Evolutionary conservation across 2,888 invertebrate genomes (phyloP), one percentile per base, ranked within the genome.

Genomic region (Hemicrepidius hirtus): DNA sequence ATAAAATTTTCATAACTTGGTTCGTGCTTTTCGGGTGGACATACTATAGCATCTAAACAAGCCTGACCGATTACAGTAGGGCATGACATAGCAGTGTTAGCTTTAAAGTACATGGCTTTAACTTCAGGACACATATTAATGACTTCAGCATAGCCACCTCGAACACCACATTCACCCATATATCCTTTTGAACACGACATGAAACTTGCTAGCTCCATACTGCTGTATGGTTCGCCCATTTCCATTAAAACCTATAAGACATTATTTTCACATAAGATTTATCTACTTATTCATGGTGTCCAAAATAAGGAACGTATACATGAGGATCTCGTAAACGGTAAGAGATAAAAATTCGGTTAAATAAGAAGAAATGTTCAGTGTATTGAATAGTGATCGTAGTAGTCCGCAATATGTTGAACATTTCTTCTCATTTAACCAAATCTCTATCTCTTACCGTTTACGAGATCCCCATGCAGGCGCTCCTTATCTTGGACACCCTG

Each of bases 101-200:
- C 90, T 82, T 94, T 93, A 64, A 90, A 84, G 68, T 92, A 86
- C 82, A 91, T 87, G 9, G 88, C 88, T 84, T 88, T 89, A 0
- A 93, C 93, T 44, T 89, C 88, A 6, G 91, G 89, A 80, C 93
- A 91, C 80, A 94, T 84, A 82, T 94, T 94, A 5, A 92, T 83
- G 9, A 92, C 86, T 84, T 94, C 94, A 50, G 88, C 88, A 80
- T 93, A 94, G 12, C 93, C 94, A 50, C 71, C 93, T 50, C 93
- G 88, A 64, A 92, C 86, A 59, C 93, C 93, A 83, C 93, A 93
- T 80, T 92, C 92, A 50, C 87, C 89, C 87, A 89, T 88, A 78
- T 87, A 89, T 20, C 89, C 93, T 87, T 94, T 94, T 0, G 93
- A 93, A 41, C 90, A 89, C 0, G 93, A 93, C 90, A 93, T 92